A percentile compares a stretch with the other conserved stretches of the same genome.
Evolutionary conservation across 1,140 invertebrate genomes (phyloP).

Genomic region (Diorhabda sublineata): DNA sequence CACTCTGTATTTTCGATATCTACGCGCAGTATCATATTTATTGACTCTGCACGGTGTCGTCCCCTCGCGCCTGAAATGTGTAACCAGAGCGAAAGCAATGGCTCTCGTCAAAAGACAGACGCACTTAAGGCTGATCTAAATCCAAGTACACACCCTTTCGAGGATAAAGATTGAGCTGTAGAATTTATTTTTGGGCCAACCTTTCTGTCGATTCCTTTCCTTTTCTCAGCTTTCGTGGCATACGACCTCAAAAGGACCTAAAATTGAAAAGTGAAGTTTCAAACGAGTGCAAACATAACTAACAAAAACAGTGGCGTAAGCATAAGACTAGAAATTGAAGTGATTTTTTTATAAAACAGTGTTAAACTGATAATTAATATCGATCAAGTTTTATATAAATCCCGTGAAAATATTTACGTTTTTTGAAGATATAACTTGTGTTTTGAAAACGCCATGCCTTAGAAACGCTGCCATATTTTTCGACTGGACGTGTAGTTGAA

Average conservation of each 20-base stretch:
- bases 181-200: conserved; percentile 55
- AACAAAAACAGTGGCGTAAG: conserved; percentile 13
- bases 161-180: conserved; percentile 53
- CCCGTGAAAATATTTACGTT: conserved; percentile 40
- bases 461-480: conserved; percentile 58
- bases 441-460: conserved; percentile 52
- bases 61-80: conserved; percentile 24
- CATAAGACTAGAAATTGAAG: conserved; percentile 15
- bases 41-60: conserved; percentile 40
- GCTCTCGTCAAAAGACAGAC: conserved; percentile 38
- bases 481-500: conserved; percentile 29
- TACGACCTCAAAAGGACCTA: conserved; percentile 26
- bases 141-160: conserved; percentile 54
- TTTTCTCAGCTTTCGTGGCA: conserved; percentile 47
- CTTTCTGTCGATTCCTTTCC: conserved; percentile 53
- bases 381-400: conserved; percentile 13
- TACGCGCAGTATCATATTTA: conserved; percentile 45
- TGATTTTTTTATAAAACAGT: conserved; percentile 13
- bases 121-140: conserved; percentile 35
- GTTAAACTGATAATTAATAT: conserved; percentile 10
- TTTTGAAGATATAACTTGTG: conserved; percentile 33
- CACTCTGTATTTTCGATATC: conserved; percentile 8
- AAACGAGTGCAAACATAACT: conserved; percentile 26
- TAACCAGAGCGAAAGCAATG: conserved; percentile 38
- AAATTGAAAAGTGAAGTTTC: conserved; percentile 26